Percentiles rank a stretch among this genome's conserved stretches.
Evolutionary conservation across 1,140 invertebrate species (phyloP).

Genomic region (Cydia splendana): DNA sequence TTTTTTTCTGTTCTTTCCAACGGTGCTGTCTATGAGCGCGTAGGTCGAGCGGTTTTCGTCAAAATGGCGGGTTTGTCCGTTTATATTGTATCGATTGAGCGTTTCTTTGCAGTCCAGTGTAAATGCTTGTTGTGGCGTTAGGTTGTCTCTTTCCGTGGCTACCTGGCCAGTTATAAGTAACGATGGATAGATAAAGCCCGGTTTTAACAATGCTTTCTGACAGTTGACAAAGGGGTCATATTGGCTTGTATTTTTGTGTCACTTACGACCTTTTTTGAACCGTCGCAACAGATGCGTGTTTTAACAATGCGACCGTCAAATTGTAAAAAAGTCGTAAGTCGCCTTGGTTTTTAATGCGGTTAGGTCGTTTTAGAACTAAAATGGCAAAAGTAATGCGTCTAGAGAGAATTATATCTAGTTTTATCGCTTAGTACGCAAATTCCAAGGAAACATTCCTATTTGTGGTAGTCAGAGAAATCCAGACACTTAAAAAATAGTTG

Average conservation of each 20-base stretch:
- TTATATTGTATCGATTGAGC: constrained; percentile 68
- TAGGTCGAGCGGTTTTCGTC: constrained; percentile 35
- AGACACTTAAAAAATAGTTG: neutral
- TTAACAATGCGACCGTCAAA: neutral
- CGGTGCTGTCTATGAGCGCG: constrained; percentile 45
- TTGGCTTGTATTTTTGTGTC: neutral
- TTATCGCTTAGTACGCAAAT: constrained; percentile 8
- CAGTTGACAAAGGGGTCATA: neutral
- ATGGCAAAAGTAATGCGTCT: neutral
- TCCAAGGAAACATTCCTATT: constrained; percentile 1
- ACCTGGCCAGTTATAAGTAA: constrained; percentile 17
- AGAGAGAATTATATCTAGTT: neutral
- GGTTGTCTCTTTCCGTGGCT: constrained; percentile 31
- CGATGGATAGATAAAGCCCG: constrained; percentile 14
- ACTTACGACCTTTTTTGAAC: neutral
- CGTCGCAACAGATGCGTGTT: neutral
- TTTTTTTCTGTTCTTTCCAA: constrained; percentile 65
- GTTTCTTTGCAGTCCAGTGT: constrained; percentile 32
- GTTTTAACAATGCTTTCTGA: constrained; percentile 24
- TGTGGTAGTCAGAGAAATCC: neutral
- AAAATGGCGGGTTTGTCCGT: constrained; percentile 40
- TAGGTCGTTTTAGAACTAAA: neutral
- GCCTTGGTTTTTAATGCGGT: neutral
- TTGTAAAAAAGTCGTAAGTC: neutral
- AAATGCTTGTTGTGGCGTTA: constrained; percentile 27